These are phyloP conservation scores for Ameiurus melas DNA, from an alignment of 2,113 vertebrate genomes.

Conservation along the genomic window DNA sequence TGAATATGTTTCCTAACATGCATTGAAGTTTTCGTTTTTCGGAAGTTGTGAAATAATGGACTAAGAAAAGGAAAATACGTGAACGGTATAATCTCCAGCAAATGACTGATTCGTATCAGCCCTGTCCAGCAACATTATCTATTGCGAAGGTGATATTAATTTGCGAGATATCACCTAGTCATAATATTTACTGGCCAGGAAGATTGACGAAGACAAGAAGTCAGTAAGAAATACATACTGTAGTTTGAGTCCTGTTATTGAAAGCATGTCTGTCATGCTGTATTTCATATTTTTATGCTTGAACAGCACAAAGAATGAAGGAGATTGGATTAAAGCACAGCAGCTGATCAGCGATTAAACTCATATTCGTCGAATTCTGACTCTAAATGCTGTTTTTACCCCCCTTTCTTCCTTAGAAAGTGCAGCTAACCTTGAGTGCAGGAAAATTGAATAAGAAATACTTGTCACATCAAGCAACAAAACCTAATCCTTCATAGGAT, in stretches of 20 bases:
- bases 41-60: background rate
- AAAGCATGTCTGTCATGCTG: background rate
- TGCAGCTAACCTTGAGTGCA: constrained; percentile 43
- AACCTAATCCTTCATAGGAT: constrained; percentile 56
- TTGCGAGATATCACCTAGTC: background rate
- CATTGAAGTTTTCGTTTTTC: background rate
- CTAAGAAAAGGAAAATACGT: background rate
- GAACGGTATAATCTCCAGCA: background rate
- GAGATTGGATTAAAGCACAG: background rate
- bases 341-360: background rate
- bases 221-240: constrained; percentile 4
- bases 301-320: constrained; percentile 6
- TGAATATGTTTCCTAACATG: background rate
- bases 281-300: background rate
- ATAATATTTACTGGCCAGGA: constrained; percentile 26
- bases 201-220: constrained; percentile 17
- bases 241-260: background rate
- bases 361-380: background rate
- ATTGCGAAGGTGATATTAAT: background rate
- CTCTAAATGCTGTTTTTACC: background rate
- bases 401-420: background rate
- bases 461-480: constrained; percentile 54
- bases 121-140: constrained; percentile 8
- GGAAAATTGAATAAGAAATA: constrained; percentile 61
- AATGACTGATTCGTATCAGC: constrained; percentile 13